Base-by-base conservation (phyloP, 2,888 invertebrate genomes). In the Laothoe populi region DNA sequence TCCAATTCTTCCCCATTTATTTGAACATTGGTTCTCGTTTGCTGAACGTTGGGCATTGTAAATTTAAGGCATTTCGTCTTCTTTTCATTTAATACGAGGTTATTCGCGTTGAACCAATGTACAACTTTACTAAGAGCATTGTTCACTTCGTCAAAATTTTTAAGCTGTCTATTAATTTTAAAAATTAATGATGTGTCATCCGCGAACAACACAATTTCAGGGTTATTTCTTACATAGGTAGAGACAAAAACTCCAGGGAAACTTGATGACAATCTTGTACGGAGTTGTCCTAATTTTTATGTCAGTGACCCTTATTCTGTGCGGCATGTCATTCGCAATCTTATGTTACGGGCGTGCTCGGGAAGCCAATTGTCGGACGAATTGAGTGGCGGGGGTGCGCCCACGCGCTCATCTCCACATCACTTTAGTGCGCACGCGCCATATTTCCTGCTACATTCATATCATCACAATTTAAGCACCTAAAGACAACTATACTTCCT, bases 391-490 rank as follows among this genome's bases (percentile, higher is more conserved):
- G 87, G 87, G 89, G 89, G 88, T 85, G 88, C 88, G 86, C 91
- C 90, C 86, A 90, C 90, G 83, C 85, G 70, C 81, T 88, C 88
- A 91, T 91, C 90, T 88, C 75, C 68, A 78, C 86, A 88, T 87
- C 84, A 88, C 83, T 82, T 88, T 79, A 86, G 83, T 74, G 87
- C 81, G 87, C 90, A 90, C 89, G 89, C 87, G 88, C 78, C 78
- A 76, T 70, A 78, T 83, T 89, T 90, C 89, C 90, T 89, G 88
- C 84, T 81, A 77, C 84, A 86, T 87, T 87, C 82, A 80, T 72
- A 84, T 81, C 78, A 82, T 75, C 75, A 77, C 74, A 75, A 76
- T 81, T 81, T 77, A 77, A 79, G 80, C 84, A 84, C 83, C 83
- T 79, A 86, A 84, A 75, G 81, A 77, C 5, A 76, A 76, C 74